These are phyloP conservation scores for Minunthozetes semirufus DNA, from an alignment of 2,888 invertebrate genomes.

Conservation along the genomic window DNA sequence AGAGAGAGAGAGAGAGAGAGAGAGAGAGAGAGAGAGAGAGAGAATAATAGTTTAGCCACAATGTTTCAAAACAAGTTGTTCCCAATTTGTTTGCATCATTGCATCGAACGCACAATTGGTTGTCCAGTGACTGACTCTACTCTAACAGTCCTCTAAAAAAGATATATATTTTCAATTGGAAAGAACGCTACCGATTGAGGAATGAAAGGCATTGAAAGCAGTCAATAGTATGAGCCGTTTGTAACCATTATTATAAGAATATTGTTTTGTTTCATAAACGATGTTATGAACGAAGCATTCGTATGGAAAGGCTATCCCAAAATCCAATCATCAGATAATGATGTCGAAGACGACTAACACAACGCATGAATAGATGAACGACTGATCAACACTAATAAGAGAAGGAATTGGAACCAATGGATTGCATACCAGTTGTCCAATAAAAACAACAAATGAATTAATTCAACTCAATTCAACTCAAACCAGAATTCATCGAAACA, in stretches of 20 bases:
- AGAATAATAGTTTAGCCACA: not conserved
- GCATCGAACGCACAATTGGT: slow-evolving; percentile 1
- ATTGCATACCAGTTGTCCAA: not conserved
- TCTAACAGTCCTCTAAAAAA: not conserved
- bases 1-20: slow-evolving; percentile 17
- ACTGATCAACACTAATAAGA: not conserved
- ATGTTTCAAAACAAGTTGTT: slow-evolving; percentile 6
- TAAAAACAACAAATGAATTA: not conserved
- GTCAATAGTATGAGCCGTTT: not conserved
- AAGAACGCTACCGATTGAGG: not conserved
- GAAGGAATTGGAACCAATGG: not conserved
- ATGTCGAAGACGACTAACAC: not conserved
- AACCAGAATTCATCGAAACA: not conserved
- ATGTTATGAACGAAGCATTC: not conserved
- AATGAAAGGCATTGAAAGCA: not conserved
- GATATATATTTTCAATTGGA: not conserved
- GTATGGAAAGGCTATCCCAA: not conserved
- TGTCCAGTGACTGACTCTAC: not conserved
- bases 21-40: not conserved
- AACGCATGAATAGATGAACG: not conserved
- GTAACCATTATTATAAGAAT: not conserved
- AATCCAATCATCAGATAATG: slow-evolving; percentile 3
- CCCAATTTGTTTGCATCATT: slow-evolving; percentile 9
- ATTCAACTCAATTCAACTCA: not conserved
- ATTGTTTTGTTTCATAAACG: not conserved